Conservation (phyloP, 2,113 vertebrate species). For the Prochilodus magdalenae region DNA sequence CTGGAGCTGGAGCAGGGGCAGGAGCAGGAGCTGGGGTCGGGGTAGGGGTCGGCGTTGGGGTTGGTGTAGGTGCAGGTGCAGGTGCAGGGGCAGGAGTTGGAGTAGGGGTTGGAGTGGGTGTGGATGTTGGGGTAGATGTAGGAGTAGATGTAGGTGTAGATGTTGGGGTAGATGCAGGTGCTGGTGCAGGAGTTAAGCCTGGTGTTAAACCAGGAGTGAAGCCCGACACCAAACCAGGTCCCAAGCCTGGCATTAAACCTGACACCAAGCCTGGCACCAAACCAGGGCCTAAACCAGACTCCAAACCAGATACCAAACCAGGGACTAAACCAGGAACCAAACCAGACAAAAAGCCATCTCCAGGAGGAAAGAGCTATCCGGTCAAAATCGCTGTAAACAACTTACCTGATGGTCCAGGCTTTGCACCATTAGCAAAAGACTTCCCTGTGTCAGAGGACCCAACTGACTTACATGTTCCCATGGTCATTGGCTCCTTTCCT, state of each 20-base stretch:
- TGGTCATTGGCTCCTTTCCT: conserved; percentile 74
- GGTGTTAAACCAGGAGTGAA: conserved; percentile 32
- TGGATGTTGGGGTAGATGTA: conserved; percentile 20
- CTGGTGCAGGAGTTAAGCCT: conserved; percentile 22
- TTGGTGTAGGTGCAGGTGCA: neutral
- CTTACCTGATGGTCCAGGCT: conserved; percentile 80
- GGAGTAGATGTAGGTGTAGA: conserved; percentile 6
- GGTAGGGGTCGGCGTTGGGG: neutral
- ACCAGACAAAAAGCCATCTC: conserved; percentile 37
- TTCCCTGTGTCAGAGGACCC: conserved; percentile 74
- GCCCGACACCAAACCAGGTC: conserved; percentile 6
- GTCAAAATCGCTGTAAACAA: conserved; percentile 81
- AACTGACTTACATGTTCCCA: conserved; percentile 56
- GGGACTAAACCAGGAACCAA: conserved; percentile 33
- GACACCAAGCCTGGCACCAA: conserved; percentile 34
- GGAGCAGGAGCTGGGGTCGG: conserved; percentile 38
- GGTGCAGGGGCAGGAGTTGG: conserved; percentile 27
- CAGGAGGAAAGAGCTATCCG: conserved; percentile 65
- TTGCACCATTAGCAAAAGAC: conserved; percentile 71
- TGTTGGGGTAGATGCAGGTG: conserved; percentile 14
- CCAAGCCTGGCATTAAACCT: conserved; percentile 22
- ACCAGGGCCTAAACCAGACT: conserved; percentile 37
- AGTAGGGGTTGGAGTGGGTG: neutral
- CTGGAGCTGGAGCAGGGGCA: neutral
- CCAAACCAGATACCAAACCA: conserved; percentile 44